phyloP scores from a whole-genome alignment of 2,797 vertebrate genomes.

The Eidolon dupreanum region DNA sequence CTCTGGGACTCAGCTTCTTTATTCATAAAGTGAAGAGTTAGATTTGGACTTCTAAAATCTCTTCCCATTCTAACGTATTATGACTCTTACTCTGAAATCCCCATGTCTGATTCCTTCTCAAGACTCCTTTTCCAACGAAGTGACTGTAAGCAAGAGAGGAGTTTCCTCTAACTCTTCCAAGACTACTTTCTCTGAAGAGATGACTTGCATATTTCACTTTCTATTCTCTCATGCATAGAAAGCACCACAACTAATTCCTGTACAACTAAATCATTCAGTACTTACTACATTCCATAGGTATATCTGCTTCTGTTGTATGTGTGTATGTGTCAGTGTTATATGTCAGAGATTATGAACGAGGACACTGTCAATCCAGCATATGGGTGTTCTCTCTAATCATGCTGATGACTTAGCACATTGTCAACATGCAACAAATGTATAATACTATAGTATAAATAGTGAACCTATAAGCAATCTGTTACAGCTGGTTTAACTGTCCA shows the following conservation, averaged over 20 bases:
- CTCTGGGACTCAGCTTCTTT: neutral
- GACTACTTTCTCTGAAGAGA: constrained; percentile 33
- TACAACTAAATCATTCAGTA: constrained; percentile 39
- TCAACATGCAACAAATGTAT: constrained; percentile 38
- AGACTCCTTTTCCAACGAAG: constrained; percentile 27
- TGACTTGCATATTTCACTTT: constrained; percentile 54
- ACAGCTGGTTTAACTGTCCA: constrained; percentile 23
- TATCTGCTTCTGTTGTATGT: constrained; percentile 23
- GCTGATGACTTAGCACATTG: constrained; percentile 25
- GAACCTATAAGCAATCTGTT: constrained; percentile 41
- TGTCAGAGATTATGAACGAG: neutral
- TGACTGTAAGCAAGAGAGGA: constrained; percentile 9
- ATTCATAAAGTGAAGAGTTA: neutral
- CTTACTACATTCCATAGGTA: neutral
- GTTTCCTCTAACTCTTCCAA: constrained; percentile 55
- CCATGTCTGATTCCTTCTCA: constrained; percentile 33
- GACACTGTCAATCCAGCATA: neutral
- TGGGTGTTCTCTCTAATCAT: constrained; percentile 31
- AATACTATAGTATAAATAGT: neutral
- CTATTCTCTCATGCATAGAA: constrained; percentile 51
- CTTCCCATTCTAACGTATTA: neutral
- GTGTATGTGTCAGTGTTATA: neutral
- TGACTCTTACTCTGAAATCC: constrained; percentile 52
- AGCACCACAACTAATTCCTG: constrained; percentile 51
- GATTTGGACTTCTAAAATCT: neutral